Conservation (phyloP, 2,888 invertebrate genomes). For the Hemaris fuciformis region DNA sequence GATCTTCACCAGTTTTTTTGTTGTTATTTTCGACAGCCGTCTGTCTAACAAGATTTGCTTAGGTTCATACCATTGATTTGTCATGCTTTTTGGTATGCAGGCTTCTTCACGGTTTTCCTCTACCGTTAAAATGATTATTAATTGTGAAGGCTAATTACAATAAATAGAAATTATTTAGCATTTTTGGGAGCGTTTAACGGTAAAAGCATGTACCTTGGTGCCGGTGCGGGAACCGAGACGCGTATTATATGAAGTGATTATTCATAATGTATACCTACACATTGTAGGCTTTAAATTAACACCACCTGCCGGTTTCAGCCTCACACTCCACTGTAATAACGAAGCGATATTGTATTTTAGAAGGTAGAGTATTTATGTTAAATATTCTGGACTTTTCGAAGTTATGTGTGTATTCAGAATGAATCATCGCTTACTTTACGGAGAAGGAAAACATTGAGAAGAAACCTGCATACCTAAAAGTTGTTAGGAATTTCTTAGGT, state of each 20-base stretch:
- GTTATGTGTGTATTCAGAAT: no score
- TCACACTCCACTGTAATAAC: slow-evolving; percentile 12
- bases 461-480: no score
- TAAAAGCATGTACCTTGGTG: slow-evolving; percentile 12
- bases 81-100: no score
- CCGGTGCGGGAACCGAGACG: slow-evolving; percentile 7
- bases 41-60: no score
- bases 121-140: background rate
- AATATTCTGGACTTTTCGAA: background rate
- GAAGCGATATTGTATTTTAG: background rate
- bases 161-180: slow-evolving; percentile 28
- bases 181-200: slow-evolving; percentile 22
- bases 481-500: no score
- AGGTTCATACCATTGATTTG: no score
- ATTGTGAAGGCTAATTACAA: slow-evolving; percentile 15
- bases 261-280: slow-evolving; percentile 28
- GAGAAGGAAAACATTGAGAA: no score
- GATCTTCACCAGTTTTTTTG: no score
- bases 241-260: slow-evolving; percentile 39
- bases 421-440: no score
- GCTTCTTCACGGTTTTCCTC: background rate
- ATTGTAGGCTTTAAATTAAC: slow-evolving; percentile 47
- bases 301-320: slow-evolving; percentile 39
- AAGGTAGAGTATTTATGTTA: background rate
- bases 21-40: no score